These are phyloP conservation scores for Himalopsyche japonica DNA, from an alignment of 2,888 invertebrate genomes.

Conservation along the genomic window DNA sequence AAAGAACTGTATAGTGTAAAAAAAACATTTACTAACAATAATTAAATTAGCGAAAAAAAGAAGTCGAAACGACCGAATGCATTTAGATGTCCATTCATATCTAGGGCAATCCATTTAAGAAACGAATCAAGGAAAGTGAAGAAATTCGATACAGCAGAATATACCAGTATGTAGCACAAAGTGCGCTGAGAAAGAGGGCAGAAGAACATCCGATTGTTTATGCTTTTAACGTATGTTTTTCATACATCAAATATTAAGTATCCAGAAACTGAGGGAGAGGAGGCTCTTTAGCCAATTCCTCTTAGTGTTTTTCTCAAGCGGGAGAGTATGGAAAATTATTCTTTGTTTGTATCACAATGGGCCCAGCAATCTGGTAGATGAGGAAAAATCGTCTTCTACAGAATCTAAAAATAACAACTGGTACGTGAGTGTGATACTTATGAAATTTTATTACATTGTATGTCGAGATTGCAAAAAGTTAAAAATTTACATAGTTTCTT, in stretches of 20 bases:
- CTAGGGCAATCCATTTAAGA: not conserved
- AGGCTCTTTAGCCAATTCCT: constrained; percentile 26
- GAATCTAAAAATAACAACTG: no score
- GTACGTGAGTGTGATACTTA: no score
- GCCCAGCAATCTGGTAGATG: constrained; percentile 33
- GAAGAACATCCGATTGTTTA: constrained; percentile 30
- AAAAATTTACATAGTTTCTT: no score
- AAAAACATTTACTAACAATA: no score
- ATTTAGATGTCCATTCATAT: not conserved
- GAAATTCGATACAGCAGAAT: constrained; percentile 1
- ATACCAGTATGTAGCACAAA: not conserved
- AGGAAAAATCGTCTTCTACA: not conserved
- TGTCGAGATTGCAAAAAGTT: no score
- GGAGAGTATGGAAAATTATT: constrained; percentile 25
- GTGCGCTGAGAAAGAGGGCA: not conserved
- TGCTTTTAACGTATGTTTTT: constrained; percentile 34
- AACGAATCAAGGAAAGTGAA: not conserved
- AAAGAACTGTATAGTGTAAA: no score
- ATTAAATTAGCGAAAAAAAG: no score
- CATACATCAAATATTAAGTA: constrained; percentile 33
- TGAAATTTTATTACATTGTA: no score
- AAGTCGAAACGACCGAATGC: not conserved
- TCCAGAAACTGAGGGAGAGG: constrained; percentile 5
- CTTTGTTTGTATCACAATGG: constrained; percentile 31
- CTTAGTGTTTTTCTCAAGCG: constrained; percentile 18